phyloP scores from a whole-genome alignment of 1,140 invertebrate genomes.

The Aphelinus certus region DNA sequence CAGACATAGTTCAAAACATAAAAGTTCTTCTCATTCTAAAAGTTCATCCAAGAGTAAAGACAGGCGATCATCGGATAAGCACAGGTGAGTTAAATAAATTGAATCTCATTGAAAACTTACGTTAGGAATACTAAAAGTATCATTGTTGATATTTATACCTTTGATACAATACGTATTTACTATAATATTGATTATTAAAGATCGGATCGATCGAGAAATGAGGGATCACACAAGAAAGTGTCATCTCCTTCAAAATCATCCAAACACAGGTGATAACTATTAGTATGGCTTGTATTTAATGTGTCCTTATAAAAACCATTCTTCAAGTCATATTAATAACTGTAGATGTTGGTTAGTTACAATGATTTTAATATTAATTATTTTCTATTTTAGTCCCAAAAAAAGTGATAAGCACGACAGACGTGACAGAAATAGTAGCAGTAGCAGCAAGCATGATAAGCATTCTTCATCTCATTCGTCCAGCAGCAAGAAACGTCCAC shows the following conservation, averaged over 20 bases:
- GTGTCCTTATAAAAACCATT: too few species aligned
- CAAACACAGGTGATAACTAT: constrained; percentile 63
- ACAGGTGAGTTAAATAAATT: constrained; percentile 50
- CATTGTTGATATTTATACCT: constrained; percentile 32
- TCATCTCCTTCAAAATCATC: constrained; percentile 66
- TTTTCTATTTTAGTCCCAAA: constrained; percentile 56
- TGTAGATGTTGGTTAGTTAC: constrained; percentile 8
- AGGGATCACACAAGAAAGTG: constrained; percentile 68
- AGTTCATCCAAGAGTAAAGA: constrained; percentile 58
- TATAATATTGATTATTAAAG: constrained; percentile 55
- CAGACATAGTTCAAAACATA: constrained; percentile 57
- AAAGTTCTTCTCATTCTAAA: constrained; percentile 55
- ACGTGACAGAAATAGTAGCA: constrained; percentile 39
- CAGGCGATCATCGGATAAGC: constrained; percentile 59
- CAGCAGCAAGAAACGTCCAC: constrained; percentile 72
- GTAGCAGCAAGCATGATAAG: constrained; percentile 43
- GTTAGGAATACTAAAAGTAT: background rate
- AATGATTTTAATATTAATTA: constrained; percentile 38
- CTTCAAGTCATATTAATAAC: too few species aligned
- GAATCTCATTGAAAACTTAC: background rate
- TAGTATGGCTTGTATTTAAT: constrained; percentile 19
- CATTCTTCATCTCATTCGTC: constrained; percentile 63
- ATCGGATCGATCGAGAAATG: constrained; percentile 62
- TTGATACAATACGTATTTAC: constrained; percentile 25
- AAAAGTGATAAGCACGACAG: constrained; percentile 65